phyloP scores from a whole-genome alignment of 2,113 vertebrate genomes.

The Quiscalus mexicanus region DNA sequence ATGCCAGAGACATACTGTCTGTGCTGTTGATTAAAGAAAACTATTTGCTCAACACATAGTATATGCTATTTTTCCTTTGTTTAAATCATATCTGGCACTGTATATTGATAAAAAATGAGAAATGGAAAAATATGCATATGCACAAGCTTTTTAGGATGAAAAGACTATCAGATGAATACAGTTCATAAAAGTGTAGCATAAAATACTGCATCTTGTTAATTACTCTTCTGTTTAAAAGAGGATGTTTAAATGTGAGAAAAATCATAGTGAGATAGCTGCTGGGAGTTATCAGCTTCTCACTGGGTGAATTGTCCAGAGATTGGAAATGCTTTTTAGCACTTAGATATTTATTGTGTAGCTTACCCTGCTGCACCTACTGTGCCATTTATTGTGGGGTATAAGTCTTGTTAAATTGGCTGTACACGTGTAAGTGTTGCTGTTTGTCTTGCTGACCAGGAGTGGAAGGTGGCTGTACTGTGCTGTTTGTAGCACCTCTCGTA shows the following conservation, averaged over 20 bases:
- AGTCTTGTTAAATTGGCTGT: not conserved
- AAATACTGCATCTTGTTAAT: not conserved
- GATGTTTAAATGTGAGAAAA: not conserved
- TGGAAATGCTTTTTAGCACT: not conserved
- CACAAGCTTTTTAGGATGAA: not conserved
- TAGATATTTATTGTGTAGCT: not conserved
- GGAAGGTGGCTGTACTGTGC: not conserved
- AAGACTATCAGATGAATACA: not conserved
- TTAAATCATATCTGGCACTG: not conserved
- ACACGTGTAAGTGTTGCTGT: accelerated
- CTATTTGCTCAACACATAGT: not conserved
- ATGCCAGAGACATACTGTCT: not conserved
- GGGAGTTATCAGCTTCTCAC: not conserved
- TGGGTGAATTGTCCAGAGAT: not conserved
- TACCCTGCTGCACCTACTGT: not conserved
- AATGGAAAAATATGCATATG: not conserved
- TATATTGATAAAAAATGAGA: not conserved
- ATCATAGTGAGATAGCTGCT: not conserved
- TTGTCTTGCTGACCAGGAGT: not conserved
- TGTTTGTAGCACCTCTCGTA: not conserved
- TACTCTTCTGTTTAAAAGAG: not conserved
- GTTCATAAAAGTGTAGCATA: not conserved
- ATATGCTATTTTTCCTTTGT: not conserved
- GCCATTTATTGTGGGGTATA: not conserved
- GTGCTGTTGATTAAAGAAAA: not conserved